Evolutionary conservation across 2,888 invertebrate species (phyloP), one percentile per base, ranked within the genome.

Genomic region (Celastrina argiolus): DNA sequence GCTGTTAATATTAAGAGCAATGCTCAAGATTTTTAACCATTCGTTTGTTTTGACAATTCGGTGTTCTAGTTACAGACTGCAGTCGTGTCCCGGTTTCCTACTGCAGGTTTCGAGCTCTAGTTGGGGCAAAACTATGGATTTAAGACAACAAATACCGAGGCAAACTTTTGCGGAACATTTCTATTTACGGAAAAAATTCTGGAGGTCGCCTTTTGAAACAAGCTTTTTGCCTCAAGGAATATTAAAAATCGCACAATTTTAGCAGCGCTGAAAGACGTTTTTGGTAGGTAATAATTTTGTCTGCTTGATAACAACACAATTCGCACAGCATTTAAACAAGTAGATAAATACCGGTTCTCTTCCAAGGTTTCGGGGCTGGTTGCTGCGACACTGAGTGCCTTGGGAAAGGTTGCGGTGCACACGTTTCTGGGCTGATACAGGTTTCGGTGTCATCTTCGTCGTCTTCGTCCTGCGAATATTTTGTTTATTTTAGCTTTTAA

Each of bases 381-480:
- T 84, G 85, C 63, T 81, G 82, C 8, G 88, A 85, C 2, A 83
- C 84, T 65, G 74, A 82, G 67, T 84, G 87, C 79, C 92, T 81
- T 28, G 92, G 92, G 78, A 87, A 88, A 0, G 92, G 91, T 72
- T 91, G 91, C 1, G 91, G 91, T 8, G 85, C 84, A 73, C 81
- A 81, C 63, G 84, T 83, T 72, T 84, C 87, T 31, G 90, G 88
- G 69, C 86, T 86, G 18, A 82, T 74, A 74, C 86, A 90, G 66
- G 85, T 84, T 74, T 91, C 90, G 67, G 88, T 87, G 72, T 89
- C 88, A 66, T 91, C 91, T 69, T 92, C 92, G 67, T 91, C 91
- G 74, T 91, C 91, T 67, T 92, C 91, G 70, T 90, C 89, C 91
- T 92, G 75, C 0, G n/a, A 72, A 51, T 16, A 51, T 10, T 14